Conservation (phyloP, 2,797 vertebrate genomes). For the Gephyroberyx darwinii region DNA sequence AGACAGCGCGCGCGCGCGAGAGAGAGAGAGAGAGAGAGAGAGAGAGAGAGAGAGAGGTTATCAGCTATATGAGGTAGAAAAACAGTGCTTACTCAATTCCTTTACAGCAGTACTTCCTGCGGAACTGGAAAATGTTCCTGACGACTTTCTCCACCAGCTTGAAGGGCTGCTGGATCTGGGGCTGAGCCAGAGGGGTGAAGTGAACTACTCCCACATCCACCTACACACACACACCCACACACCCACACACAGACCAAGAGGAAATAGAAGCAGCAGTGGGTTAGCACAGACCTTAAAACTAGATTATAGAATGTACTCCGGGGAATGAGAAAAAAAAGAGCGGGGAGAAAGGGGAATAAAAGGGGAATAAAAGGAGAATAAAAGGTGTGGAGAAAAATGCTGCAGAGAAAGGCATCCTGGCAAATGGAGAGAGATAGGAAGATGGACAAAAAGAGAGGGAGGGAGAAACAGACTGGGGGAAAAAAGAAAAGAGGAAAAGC, state of each 20-base stretch:
- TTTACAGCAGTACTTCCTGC: conserved; percentile 90
- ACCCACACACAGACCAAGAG: conserved; percentile 18
- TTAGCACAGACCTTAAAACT: conserved; percentile 28
- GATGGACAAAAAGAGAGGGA: conserved; percentile 31
- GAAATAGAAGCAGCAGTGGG: conserved; percentile 31
- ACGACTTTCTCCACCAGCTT: conserved; percentile 93
- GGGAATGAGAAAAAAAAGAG: conserved; percentile 8
- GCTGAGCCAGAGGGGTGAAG: conserved; percentile 89
- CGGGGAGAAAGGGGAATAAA: conserved; percentile 1
- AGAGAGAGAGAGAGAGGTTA: background rate
- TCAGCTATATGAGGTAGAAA: conserved; percentile 11
- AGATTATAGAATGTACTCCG: conserved; percentile 8
- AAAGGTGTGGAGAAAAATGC: conserved; percentile 12
- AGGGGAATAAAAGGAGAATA: conserved; percentile 28
- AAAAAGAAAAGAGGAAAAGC: conserved; percentile 55
- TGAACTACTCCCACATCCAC: conserved; percentile 94
- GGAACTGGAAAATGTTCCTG: conserved; percentile 90
- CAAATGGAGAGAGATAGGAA: conserved; percentile 44
- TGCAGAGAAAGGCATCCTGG: conserved; percentile 39
- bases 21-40: background rate
- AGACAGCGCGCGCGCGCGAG: no score
- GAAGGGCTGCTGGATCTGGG: conserved; percentile 94
- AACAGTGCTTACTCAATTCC: conserved; percentile 87
- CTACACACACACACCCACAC: conserved; percentile 69
- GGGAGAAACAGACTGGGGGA: conserved; percentile 54